Evolutionary conservation across 2,113 vertebrate genomes (phyloP), one percentile per base, ranked within the genome.

Genomic region (Apodemus speciosus): DNA sequence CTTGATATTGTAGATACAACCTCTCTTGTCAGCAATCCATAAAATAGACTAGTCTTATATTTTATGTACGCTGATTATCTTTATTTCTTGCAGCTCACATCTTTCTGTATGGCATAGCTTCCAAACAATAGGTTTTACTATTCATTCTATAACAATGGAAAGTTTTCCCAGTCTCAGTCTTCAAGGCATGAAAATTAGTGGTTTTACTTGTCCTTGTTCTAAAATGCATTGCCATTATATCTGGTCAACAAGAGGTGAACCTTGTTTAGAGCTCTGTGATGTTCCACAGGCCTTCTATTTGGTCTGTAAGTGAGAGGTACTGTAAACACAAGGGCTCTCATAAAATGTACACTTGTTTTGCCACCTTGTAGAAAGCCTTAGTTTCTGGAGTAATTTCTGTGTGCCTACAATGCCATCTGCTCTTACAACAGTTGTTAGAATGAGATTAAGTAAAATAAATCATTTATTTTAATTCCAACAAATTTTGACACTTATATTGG

Each of bases 401-500:
- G 13, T 49, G 86, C 66, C 25, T 81, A 66, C 75, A 64, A 90
- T 89, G 75, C 56, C 51, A 89, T 92, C 66, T 80, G 40, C 53
- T 71, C 92, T 95, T 73, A 49, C 72, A 76, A 64, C 88, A 77
- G 92, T 90, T 92, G 32, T 92, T 95, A 93, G 89, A 94, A 90
- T 90, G 71, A 81, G 93, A 76, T 84, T 80, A 94, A 49, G 16
- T 85, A 51, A 94, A 69, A 81, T 84, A 46, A 95, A 58, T 16
- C 43, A 88, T 93, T 94, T 93, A 91, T 95, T 92, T 97, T 91
- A 43, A 27, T 92, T 76, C 43, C 62, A 75, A 58, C 46, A 84
- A 92, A 93, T 79, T 32, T 32, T 93, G 71, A 89, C 43, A 46
- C n/a, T 9, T 16, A 27, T 10, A 60, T 62, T 80, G 91, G 46